Percentiles rank a stretch among this genome's conserved stretches.
These are phyloP conservation scores for Torymus aiolomorphi DNA, from an alignment of 2,888 invertebrate genomes.

Conservation along the genomic window DNA sequence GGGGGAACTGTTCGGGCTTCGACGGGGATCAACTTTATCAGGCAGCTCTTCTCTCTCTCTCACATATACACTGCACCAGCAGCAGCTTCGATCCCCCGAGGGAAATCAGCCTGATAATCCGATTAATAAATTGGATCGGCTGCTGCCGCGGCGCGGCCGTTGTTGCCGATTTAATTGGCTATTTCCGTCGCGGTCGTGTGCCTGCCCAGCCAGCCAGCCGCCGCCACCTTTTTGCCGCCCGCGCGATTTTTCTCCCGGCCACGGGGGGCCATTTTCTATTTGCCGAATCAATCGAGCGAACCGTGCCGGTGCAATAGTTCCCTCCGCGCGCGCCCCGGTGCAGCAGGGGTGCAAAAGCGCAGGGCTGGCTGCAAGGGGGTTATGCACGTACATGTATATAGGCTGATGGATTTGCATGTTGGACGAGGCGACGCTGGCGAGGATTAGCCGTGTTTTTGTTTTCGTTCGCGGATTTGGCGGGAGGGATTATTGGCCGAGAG, in stretches of 20 bases:
- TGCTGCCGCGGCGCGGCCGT: constrained; percentile 54
- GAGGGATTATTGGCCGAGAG: neutral
- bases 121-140: constrained; percentile 74
- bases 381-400: too few species aligned
- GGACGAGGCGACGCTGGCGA: neutral
- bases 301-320: neutral
- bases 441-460: constrained; percentile 9
- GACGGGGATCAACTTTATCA: constrained; percentile 67
- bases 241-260: constrained; percentile 34
- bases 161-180: constrained; percentile 71
- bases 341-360: too few species aligned
- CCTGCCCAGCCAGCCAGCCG: neutral
- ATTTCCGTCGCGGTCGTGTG: constrained; percentile 60
- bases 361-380: too few species aligned
- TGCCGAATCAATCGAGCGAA: constrained; percentile 50
- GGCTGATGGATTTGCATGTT: constrained; percentile 17
- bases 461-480: neutral
- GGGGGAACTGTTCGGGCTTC: constrained; percentile 67
- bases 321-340: neutral
- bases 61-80: neutral
- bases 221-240: neutral
- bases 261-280: constrained; percentile 41
- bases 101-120: constrained; percentile 75
- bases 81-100: constrained; percentile 63
- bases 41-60: constrained; percentile 9